Evolutionary conservation across 2,113 vertebrate genomes (phyloP).

Genomic region (Erythrolamprus reginae): DNA sequence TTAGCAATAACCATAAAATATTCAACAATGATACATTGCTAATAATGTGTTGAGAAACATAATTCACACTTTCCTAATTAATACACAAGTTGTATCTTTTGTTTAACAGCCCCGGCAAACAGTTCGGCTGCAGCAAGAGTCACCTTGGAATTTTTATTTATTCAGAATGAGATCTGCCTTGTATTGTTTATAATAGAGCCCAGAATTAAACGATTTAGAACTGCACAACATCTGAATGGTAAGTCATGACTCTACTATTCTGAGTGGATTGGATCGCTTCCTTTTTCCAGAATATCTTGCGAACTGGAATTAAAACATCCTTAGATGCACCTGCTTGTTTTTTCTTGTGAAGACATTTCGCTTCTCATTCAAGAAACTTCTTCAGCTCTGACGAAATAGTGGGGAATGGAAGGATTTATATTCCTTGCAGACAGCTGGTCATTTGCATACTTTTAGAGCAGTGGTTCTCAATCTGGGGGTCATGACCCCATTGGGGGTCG

Average conservation of each 20-base stretch:
- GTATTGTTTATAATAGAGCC: not conserved
- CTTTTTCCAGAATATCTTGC: not conserved
- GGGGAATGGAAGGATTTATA: too few relatives aligned
- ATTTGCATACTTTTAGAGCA: too few relatives aligned
- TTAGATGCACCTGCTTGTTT: not conserved
- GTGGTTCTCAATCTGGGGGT: too few relatives aligned
- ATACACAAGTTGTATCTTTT: not conserved
- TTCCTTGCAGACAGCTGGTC: too few relatives aligned
- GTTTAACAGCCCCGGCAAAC: not conserved
- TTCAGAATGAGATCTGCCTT: not conserved
- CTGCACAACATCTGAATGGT: not conserved
- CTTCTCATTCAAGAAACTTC: too few relatives aligned
- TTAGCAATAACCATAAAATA: not conserved
- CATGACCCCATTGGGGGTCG: too few relatives aligned
- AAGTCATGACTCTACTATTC: not conserved
- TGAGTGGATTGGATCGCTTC: not conserved
- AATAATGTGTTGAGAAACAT: not conserved
- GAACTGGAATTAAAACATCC: not conserved
- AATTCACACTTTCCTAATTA: not conserved
- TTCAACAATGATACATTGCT: not conserved
- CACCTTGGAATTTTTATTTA: not conserved
- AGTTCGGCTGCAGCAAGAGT: not conserved
- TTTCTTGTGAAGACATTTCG: too few relatives aligned
- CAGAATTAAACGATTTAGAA: not conserved
- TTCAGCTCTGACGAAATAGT: too few relatives aligned